Evolutionary conservation across 2,113 vertebrate genomes (phyloP).

Genomic region (Apteryx owenii): DNA sequence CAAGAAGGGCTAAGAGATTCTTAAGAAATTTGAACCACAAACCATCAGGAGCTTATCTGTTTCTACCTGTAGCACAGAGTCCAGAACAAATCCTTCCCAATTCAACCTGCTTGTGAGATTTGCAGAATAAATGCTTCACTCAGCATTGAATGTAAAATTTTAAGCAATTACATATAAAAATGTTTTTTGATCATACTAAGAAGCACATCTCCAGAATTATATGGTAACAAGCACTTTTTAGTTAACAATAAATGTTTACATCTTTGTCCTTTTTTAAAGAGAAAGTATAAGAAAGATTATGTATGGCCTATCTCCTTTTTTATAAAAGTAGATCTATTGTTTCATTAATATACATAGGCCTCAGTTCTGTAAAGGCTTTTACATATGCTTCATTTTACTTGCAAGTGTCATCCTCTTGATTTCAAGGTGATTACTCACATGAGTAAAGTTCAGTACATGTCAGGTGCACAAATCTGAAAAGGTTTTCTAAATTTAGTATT

Average conservation of each 20-base stretch:
- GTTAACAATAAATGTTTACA: neutral
- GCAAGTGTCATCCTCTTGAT: neutral
- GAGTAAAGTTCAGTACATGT: neutral
- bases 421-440: neutral
- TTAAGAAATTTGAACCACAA: neutral
- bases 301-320: neutral
- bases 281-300: neutral
- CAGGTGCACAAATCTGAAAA: neutral
- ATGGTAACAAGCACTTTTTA: neutral
- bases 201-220: neutral
- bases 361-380: neutral
- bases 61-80: neutral
- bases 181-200: neutral
- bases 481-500: neutral
- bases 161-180: neutral
- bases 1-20: neutral
- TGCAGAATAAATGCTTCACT: neutral
- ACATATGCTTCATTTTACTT: accelerated
- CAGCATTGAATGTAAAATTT: neutral
- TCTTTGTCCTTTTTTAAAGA: neutral
- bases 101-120: too few relatives aligned
- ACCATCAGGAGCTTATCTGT: neutral
- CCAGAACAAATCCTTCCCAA: neutral
- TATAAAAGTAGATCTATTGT: neutral
- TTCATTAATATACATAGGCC: neutral